These are phyloP conservation scores for Clarias platycephalus DNA, from an alignment of 2,797 vertebrate species.

Conservation along the genomic window DNA sequence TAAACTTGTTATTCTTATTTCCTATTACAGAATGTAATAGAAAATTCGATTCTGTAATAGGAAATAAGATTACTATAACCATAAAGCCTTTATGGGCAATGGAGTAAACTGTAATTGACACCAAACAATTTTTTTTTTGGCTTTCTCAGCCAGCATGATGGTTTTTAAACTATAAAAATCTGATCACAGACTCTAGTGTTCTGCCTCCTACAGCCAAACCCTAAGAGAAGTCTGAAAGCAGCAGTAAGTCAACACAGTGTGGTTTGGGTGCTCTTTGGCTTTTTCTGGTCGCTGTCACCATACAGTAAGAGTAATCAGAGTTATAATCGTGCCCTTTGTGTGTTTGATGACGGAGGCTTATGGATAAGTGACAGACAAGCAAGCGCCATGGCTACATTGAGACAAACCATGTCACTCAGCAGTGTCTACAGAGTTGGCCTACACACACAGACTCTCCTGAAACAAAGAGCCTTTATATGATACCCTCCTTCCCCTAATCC, in stretches of 20 bases:
- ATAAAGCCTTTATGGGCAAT: slow-evolving; percentile 27
- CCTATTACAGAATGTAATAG: slow-evolving; percentile 44
- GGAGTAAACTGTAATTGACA: slow-evolving; percentile 37
- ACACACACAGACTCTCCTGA: slow-evolving; percentile 32
- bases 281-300: slow-evolving; percentile 37
- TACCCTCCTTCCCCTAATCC: slow-evolving; percentile 19
- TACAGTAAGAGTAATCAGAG: slow-evolving; percentile 41
- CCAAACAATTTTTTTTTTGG: background rate
- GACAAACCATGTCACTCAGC: slow-evolving; percentile 55
- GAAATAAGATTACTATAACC: slow-evolving; percentile 16
- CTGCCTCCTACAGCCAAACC: background rate
- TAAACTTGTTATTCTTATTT: slow-evolving; percentile 32
- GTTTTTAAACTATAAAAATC: slow-evolving; percentile 1
- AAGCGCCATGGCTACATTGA: slow-evolving; percentile 38
- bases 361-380: slow-evolving; percentile 38
- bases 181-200: background rate
- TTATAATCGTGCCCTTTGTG: slow-evolving; percentile 46
- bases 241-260: slow-evolving; percentile 14
- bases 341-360: slow-evolving; percentile 33
- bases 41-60: too few relatives aligned
- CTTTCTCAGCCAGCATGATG: background rate
- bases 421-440: slow-evolving; percentile 35
- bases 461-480: slow-evolving; percentile 57
- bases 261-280: slow-evolving; percentile 25
- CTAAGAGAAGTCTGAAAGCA: background rate